Evolutionary conservation across 2,888 invertebrate species (phyloP), one percentile per base, ranked within the genome.

Genomic region (Drosophila paracracens): DNA sequence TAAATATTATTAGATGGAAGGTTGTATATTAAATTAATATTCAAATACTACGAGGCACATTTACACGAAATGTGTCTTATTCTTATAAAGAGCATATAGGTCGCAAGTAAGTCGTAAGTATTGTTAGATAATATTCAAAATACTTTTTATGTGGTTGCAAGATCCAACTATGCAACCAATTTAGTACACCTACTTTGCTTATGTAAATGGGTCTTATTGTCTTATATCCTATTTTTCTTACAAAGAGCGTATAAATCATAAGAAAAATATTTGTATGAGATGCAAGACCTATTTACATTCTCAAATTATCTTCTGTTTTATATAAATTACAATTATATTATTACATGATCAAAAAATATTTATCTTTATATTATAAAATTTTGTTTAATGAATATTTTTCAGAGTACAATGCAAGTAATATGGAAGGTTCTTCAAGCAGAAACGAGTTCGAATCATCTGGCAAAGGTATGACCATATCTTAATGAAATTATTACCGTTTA

Each of bases 331-430:
- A n/a, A 40, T 40, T n/a, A 21, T 13, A 25, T 46, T 21, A 16
- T 21, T 46, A 38, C 7, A 21, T 21, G 13, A 13, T 46, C 7
- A 13, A 46, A 7, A 3, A 13, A 21, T 21, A 46, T 21, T 3
- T 21, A 46, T 25, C 46, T 46, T 21, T 16, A 21, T 46, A 6
- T 40, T 8, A 27, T 25, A 13, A 11, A 8, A 18, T 43, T 36
- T 29, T 59, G 31, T 29, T 16, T 7, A 25, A 27, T 27, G 11
- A 18, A 27, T 35, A 18, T 31, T 59, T n/a, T 69, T 21, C 68
- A 93, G 97, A 96, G 95, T 97, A 96, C 94, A 96, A 96, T 94
- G 95, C 95, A 93, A 95, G 94, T 94, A 96, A 95, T 91, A 96
- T 97, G 96, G 97, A 97, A 93, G 96, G 96, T 81, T 94, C 94